These are phyloP conservation scores for Sinohyriopsis cumingii DNA, from an alignment of 2,888 invertebrate species.

Conservation along the genomic window DNA sequence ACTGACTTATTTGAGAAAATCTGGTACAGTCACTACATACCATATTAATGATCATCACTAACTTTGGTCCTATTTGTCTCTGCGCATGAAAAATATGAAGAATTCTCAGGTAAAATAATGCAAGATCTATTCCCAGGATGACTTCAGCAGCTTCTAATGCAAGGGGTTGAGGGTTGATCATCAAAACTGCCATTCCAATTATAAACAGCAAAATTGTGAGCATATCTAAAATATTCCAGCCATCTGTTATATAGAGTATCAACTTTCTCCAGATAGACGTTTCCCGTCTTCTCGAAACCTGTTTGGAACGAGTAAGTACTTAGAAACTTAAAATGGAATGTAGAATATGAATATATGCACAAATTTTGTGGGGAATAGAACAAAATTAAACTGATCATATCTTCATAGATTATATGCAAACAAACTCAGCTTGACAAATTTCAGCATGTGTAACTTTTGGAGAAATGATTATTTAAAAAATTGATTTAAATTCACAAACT, in stretches of 20 bases:
- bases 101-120: conserved; percentile 7
- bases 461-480: too few relatives aligned
- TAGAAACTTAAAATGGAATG: too few relatives aligned
- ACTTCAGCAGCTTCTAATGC: conserved; percentile 1
- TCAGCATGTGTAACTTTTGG: too few relatives aligned
- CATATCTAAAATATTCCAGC: conserved; percentile 8
- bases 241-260: conserved; percentile 3
- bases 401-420: too few relatives aligned
- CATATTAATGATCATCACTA: conserved; percentile 7
- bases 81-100: conserved; percentile 5
- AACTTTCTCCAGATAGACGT: not conserved
- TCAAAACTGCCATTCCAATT: not conserved
- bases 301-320: too few relatives aligned
- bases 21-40: not conserved
- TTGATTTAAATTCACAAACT: too few relatives aligned
- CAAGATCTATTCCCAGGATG: conserved; percentile 4
- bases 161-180: not conserved
- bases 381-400: too few relatives aligned
- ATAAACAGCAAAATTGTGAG: conserved; percentile 5
- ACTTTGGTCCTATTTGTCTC: conserved; percentile 7
- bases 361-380: too few relatives aligned
- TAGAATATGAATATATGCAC: too few relatives aligned
- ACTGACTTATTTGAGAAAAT: too few relatives aligned
- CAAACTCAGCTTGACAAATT: too few relatives aligned
- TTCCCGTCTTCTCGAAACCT: too few relatives aligned